phyloP scores from a whole-genome alignment of 2,797 vertebrate genomes.

The Galagoides demidoff region DNA sequence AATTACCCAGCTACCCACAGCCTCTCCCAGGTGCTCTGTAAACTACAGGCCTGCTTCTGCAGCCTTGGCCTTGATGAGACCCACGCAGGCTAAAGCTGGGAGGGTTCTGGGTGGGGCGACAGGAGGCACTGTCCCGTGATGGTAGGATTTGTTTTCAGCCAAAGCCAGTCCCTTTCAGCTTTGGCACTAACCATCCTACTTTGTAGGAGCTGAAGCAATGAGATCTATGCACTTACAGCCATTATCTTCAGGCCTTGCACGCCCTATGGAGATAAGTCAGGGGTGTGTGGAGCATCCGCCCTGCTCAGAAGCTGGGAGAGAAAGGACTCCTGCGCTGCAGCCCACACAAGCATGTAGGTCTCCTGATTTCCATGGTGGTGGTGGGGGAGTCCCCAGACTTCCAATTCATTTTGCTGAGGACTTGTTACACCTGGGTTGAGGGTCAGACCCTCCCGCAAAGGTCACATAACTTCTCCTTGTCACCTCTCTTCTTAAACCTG shows the following conservation, averaged over 20 bases:
- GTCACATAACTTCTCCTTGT: background rate
- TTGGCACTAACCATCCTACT: background rate
- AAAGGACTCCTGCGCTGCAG: background rate
- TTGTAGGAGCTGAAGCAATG: constrained; percentile 29
- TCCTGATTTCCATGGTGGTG: background rate
- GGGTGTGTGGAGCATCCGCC: background rate
- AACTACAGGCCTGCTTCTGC: constrained; percentile 52
- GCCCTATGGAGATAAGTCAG: background rate
- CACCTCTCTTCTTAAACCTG: background rate
- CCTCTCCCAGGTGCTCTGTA: constrained; percentile 71
- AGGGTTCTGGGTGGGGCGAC: background rate
- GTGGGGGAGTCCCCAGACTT: background rate
- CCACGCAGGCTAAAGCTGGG: background rate
- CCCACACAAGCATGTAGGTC: background rate
- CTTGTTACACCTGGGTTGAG: background rate
- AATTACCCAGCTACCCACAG: constrained; percentile 78
- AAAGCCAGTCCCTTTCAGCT: background rate
- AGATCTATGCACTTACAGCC: background rate
- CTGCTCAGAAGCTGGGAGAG: background rate
- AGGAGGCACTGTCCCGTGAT: background rate
- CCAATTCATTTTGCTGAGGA: background rate
- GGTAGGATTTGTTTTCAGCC: background rate
- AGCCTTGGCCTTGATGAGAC: background rate
- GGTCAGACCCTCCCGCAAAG: background rate
- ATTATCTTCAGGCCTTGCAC: constrained; percentile 31